phyloP scores from a whole-genome alignment of 2,888 invertebrate genomes.

The Cecidostiba fungosa region DNA sequence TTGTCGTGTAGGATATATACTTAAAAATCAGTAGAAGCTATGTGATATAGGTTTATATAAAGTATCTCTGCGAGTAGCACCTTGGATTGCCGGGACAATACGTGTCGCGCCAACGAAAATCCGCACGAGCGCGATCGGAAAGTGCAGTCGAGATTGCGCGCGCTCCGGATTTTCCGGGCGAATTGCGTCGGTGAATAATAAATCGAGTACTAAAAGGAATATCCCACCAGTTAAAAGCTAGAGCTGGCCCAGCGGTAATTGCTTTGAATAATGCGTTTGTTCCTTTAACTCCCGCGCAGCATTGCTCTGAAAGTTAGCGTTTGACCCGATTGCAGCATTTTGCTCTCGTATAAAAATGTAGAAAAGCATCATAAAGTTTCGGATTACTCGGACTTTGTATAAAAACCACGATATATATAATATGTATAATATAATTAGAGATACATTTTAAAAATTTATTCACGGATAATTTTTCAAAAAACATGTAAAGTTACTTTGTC shows the following conservation, averaged over 20 bases:
- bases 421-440: neutral
- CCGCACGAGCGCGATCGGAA: conserved; percentile 1
- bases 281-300: neutral
- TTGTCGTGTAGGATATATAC: neutral
- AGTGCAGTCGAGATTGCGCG: neutral
- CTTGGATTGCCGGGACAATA: conserved; percentile 21
- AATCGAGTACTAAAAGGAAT: conserved; percentile 32
- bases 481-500: neutral
- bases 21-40: conserved; percentile 18
- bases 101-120: neutral
- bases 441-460: no score
- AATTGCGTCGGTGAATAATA: conserved; percentile 14
- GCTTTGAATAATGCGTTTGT: conserved; percentile 22
- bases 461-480: neutral
- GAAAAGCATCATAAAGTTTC: neutral
- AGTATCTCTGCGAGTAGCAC: conserved; percentile 26
- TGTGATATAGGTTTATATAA: neutral
- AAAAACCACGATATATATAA: neutral
- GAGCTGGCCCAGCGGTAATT: conserved; percentile 19
- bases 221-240: conserved; percentile 6
- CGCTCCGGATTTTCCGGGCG: conserved; percentile 5
- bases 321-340: neutral
- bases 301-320: neutral
- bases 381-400: neutral
- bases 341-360: neutral